phyloP scores from a whole-genome alignment of 2,113 vertebrate genomes.

The Leptobrachium leishanense region DNA sequence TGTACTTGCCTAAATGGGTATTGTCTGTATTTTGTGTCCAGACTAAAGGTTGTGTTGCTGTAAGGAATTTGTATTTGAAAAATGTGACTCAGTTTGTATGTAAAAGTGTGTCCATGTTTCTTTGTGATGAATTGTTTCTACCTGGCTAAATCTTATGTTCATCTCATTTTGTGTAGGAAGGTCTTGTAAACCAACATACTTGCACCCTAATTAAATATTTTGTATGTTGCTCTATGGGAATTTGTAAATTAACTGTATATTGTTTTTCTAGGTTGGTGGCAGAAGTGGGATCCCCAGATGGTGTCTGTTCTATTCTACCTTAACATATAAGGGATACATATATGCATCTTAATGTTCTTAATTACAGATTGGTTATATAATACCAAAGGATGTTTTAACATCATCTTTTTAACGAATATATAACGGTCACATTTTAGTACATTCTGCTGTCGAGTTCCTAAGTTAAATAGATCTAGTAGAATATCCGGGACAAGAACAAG shows the following conservation, averaged over 20 bases:
- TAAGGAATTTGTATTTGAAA: conserved; percentile 3
- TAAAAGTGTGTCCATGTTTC: conserved; percentile 1
- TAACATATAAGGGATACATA: background rate
- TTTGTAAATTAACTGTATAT: background rate
- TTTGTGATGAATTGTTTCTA: background rate
- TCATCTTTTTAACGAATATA: background rate
- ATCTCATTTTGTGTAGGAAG: background rate
- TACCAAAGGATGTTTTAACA: conserved; percentile 3
- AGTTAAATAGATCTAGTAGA: too few relatives aligned
- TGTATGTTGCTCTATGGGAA: background rate
- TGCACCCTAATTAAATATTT: background rate
- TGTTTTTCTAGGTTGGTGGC: background rate
- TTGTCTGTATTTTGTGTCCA: conserved; percentile 5
- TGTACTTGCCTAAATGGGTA: background rate
- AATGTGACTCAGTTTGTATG: conserved; percentile 4
- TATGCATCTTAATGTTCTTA: background rate
- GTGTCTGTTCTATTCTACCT: background rate
- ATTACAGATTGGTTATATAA: background rate
- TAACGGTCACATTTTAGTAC: too few relatives aligned
- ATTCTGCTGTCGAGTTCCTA: too few relatives aligned
- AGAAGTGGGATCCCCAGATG: background rate
- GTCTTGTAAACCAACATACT: conserved; percentile 1
- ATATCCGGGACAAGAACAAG: too few relatives aligned
- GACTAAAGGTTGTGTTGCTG: conserved; percentile 8
- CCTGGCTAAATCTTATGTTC: background rate